Evolutionary conservation across 2,113 vertebrate genomes (phyloP).

Genomic region (Madoqua kirkii): DNA sequence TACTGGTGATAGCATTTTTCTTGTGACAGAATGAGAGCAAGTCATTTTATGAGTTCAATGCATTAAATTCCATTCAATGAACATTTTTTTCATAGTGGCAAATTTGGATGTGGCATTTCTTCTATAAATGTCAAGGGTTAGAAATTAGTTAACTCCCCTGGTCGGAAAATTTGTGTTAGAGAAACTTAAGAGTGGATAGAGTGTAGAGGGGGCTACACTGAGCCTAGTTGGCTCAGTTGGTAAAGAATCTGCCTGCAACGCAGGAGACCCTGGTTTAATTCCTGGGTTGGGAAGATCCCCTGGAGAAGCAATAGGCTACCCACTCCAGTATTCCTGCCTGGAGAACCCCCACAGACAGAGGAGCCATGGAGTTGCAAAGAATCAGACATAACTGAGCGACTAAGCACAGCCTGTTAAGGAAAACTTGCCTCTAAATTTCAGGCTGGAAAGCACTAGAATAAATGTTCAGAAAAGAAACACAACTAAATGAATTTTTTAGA

Average conservation of each 20-base stretch:
- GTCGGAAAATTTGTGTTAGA: not conserved
- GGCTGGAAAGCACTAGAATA: not conserved
- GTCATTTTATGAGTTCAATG: conserved; percentile 12
- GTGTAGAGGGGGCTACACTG: not conserved
- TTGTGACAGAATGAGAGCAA: not conserved
- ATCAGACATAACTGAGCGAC: not conserved
- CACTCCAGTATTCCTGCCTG: not conserved
- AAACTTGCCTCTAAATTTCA: not conserved
- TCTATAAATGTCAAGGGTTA: not conserved
- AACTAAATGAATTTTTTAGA: not conserved
- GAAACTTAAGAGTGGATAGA: not conserved
- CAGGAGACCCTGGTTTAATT: not conserved
- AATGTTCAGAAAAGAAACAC: not conserved
- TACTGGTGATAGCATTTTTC: not conserved
- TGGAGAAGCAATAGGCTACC: not conserved
- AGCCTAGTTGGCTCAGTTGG: not conserved
- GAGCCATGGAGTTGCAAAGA: not conserved
- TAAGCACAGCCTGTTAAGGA: not conserved
- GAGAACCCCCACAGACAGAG: not conserved
- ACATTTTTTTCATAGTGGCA: not conserved
- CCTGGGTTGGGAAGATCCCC: not conserved
- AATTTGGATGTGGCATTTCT: conserved; percentile 30
- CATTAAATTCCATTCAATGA: not conserved
- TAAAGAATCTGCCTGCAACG: not conserved
- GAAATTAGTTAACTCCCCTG: not conserved